Conservation (phyloP, 2,113 vertebrate genomes). For the Mus pahari region DNA sequence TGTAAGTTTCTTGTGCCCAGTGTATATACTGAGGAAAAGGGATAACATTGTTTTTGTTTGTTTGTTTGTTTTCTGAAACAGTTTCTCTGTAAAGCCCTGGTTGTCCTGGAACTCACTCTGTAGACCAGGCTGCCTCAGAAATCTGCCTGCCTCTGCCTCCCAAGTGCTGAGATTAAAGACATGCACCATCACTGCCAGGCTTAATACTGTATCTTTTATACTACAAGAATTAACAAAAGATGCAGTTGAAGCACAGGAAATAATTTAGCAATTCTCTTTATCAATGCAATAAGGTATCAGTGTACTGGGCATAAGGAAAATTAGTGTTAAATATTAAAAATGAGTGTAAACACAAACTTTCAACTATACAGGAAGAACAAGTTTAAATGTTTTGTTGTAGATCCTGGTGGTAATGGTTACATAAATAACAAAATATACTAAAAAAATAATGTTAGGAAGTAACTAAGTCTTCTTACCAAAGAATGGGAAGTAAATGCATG, state of each 20-base stretch:
- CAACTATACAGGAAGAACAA: neutral
- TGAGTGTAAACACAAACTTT: neutral
- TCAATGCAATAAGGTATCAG: neutral
- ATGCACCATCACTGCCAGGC: too few species aligned
- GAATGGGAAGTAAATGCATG: neutral
- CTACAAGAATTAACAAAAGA: constrained; percentile 39
- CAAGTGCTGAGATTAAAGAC: too few species aligned
- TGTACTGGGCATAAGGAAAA: constrained; percentile 61
- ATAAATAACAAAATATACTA: neutral
- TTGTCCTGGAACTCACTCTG: too few species aligned
- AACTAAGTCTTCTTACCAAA: neutral
- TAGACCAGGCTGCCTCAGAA: too few species aligned
- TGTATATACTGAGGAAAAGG: constrained; percentile 37
- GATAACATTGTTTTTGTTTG: too few species aligned
- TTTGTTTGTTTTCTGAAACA: too few species aligned
- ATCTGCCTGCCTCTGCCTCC: too few species aligned
- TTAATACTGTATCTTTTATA: constrained; percentile 69
- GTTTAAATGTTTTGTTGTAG: neutral
- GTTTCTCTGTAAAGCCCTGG: too few species aligned
- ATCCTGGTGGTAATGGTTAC: neutral
- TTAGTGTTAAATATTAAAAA: neutral
- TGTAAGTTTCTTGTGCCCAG: neutral
- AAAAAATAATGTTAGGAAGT: neutral
- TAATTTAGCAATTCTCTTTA: constrained; percentile 24
- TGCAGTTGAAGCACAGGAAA: constrained; percentile 20